Evolutionary conservation across 2,888 invertebrate species (phyloP), one percentile per base, ranked within the genome.

Genomic region (Trachelus tabidus): DNA sequence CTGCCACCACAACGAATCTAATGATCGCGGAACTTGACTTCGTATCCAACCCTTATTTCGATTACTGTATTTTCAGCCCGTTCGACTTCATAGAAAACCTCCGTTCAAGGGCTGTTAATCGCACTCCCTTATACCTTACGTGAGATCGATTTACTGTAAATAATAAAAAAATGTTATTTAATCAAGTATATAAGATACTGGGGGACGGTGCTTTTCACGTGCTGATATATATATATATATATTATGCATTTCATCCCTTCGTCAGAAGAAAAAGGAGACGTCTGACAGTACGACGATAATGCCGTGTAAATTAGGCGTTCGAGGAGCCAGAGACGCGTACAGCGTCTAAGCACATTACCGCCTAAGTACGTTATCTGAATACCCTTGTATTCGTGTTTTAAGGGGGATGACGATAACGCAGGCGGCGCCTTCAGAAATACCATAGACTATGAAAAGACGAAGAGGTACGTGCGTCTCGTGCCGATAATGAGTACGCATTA

Each of bases 231-330:
- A 37, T 37, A 23, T 56, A 56, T 9, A 6, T 15, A 37, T 37
- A 37, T 15, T 0, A 2, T 9, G 56, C 23, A 56, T 56, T 56
- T 56, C 56, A 9, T 56, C 9, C 23, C 9, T 56, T 56, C 23
- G 23, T 2, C 23, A 9, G 56, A 56, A 56, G 23, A 56, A 1
- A 56, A 56, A 56, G 23, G 9, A 56, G 56, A 56, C 56, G 56
- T 56, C 56, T 56, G 56, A 23, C 56, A 56, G 56, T 15, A 23
- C 56, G 23, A 35, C 12, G 35, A 3, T 74, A 74, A 74, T 23
- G 74, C 74, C 74, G 34, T 35, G 74, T 34, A 74, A 74, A 74
- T 74, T 74, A 74, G 74, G 74, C 37, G 74, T 74, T 74, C 37
- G 34, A 74, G 31, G 34, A 34, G 71, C 31, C 31, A 74, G 74